Conservation (phyloP, 1,140 invertebrate species). For the Ephestia elutella region DNA sequence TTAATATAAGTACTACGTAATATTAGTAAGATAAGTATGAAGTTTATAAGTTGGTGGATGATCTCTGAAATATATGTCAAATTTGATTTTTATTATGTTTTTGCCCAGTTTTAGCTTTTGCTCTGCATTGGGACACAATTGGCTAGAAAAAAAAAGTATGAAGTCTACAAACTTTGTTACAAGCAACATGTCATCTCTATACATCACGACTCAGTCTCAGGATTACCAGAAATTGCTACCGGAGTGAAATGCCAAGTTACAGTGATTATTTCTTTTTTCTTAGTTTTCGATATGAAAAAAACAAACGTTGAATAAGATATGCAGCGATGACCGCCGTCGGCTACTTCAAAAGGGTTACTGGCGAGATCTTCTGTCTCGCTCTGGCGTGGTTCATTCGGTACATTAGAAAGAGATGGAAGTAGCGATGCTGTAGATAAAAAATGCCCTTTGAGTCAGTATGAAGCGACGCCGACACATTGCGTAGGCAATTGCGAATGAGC, state of each 20-base stretch:
- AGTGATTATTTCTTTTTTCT: constrained; percentile 50
- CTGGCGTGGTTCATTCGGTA: background rate
- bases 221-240: constrained; percentile 59
- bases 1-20: too few species aligned
- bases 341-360: constrained; percentile 51
- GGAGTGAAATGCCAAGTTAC: constrained; percentile 35
- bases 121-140: too few species aligned
- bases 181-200: background rate
- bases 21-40: too few species aligned
- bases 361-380: constrained; percentile 33
- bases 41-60: too few species aligned
- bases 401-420: constrained; percentile 23
- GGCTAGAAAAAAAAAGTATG: too few species aligned
- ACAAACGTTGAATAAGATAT: constrained; percentile 37
- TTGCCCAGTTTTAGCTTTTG: too few species aligned
- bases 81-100: too few species aligned
- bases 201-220: constrained; percentile 11
- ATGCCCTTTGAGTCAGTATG: constrained; percentile 34
- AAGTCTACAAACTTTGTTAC: too few species aligned
- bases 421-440: constrained; percentile 40
- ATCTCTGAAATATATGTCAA: too few species aligned
- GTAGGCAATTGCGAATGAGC: constrained; percentile 24
- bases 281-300: constrained; percentile 61
- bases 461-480: constrained; percentile 23
- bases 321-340: constrained; percentile 50